Evolutionary conservation across 1,140 invertebrate species (phyloP), one percentile per base, ranked within the genome.

Genomic region (Battus philenor): DNA sequence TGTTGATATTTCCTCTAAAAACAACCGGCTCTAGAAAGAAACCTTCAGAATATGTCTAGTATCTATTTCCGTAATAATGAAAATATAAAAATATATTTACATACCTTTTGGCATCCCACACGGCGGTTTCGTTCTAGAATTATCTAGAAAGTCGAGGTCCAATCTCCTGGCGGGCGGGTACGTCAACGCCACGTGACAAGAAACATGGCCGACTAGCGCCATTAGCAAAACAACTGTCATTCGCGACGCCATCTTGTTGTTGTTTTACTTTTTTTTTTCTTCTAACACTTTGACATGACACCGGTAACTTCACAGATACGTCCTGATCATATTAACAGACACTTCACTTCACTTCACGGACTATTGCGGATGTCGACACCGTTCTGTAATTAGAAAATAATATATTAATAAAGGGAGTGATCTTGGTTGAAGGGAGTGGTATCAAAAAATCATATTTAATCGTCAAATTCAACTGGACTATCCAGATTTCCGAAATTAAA

Each of bases 91-190:
- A 51, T 61, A 52, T 20, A 31, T 39, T 20, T 30, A 76, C 87
- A 90, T 86, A 97, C 96, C 96, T 93, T 93, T 95, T 3, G 96
- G 96, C 94, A 98, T 97, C 52, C 97, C 97, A 83, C 97, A 98
- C 17, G 96, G 97, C 44, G 91, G 91, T 59, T 93, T 93, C 9
- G 97, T 98, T 59, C 96, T 90, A 38, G 92, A 90, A 73, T 93
- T 97, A 78, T 98, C 96, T 79, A 99, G 87, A 86, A 98, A 98
- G 86, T 99, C 97, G 68, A 98, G 86, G 70, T 96, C 95, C 69
- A 93, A 97, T 56, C 92, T 91, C 54, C 95, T 89, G 0, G 95
- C 94, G 2, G 91, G 92, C 27, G 95, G 95, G 83, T 92, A 97
- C 2, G 93, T 95, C n/a, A 97, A 82, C 1, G 93, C 92, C 2